Conservation (phyloP, 2,113 vertebrate species). For the Osmerus eperlanus region DNA sequence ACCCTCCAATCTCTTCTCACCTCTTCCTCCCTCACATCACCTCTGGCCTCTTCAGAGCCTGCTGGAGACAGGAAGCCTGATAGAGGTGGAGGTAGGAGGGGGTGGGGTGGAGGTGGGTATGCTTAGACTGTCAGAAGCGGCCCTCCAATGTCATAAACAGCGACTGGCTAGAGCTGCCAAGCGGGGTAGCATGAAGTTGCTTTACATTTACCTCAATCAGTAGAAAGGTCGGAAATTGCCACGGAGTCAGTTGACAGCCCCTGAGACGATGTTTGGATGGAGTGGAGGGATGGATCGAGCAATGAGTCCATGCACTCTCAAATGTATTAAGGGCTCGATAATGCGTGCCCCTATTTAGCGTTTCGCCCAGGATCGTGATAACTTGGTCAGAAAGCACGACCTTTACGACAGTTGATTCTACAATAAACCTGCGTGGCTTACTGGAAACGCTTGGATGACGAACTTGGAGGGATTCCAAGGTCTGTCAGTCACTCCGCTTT, state of each 20-base stretch:
- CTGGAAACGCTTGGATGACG: slow-evolving; percentile 50
- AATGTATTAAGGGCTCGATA: not conserved
- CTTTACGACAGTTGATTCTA: not conserved
- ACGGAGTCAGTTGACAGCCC: no score
- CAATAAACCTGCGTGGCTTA: slow-evolving; percentile 25
- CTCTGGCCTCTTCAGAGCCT: no score
- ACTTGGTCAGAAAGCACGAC: not conserved
- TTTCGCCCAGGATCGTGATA: not conserved
- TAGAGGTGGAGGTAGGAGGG: not conserved
- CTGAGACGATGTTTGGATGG: no score
- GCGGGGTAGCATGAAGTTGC: no score
- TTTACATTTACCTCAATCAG: no score
- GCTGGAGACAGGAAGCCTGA: not conserved
- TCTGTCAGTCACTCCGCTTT: slow-evolving; percentile 45
- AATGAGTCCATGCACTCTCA: not conserved
- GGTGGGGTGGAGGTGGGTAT: not conserved
- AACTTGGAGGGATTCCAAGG: slow-evolving; percentile 47
- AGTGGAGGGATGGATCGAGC: not conserved
- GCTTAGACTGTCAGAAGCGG: no score
- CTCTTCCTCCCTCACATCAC: no score
- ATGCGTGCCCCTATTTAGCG: no score
- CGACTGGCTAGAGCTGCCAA: no score
- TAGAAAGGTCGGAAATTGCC: no score
- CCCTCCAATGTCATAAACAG: no score
- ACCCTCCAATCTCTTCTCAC: no score